Conservation (phyloP, 2,888 invertebrate genomes). For the Lasioglossum oenotherae region DNA sequence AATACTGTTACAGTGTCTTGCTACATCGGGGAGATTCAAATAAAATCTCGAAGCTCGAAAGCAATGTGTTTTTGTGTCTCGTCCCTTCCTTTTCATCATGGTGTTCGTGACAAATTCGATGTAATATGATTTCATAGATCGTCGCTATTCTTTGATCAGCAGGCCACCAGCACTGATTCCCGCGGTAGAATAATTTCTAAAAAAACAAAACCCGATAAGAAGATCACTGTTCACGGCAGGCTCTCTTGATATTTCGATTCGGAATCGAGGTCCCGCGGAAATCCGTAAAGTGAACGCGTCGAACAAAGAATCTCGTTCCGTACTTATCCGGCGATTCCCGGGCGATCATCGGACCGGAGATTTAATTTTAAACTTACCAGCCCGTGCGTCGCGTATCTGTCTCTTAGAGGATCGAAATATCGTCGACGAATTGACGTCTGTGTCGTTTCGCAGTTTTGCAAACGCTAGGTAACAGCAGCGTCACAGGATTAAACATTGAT, state of each 20-base stretch:
- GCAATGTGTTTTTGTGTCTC: constrained; percentile 22
- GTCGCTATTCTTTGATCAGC: too few relatives aligned
- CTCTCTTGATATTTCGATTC: not conserved
- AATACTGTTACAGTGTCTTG: constrained; percentile 75
- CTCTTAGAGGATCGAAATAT: not conserved
- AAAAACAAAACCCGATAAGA: not conserved
- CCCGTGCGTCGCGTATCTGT: not conserved
- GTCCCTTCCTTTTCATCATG: not conserved
- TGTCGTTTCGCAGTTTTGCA: not conserved
- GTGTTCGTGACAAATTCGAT: not conserved
- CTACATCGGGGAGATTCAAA: constrained; percentile 74
- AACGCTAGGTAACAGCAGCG: not conserved
- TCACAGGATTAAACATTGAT: not conserved
- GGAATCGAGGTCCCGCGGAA: not conserved
- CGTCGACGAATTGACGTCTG: not conserved
- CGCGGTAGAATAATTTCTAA: not conserved
- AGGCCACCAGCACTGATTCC: not conserved
- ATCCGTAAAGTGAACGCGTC: not conserved
- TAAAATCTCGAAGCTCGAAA: constrained; percentile 74
- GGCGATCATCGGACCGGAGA: not conserved
- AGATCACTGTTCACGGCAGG: not conserved
- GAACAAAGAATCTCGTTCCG: not conserved
- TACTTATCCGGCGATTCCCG: not conserved
- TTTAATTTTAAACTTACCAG: not conserved
- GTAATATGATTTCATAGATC: too few relatives aligned